Base-by-base conservation (phyloP, 2,797 vertebrate species). In the Gallinago stenura region DNA sequence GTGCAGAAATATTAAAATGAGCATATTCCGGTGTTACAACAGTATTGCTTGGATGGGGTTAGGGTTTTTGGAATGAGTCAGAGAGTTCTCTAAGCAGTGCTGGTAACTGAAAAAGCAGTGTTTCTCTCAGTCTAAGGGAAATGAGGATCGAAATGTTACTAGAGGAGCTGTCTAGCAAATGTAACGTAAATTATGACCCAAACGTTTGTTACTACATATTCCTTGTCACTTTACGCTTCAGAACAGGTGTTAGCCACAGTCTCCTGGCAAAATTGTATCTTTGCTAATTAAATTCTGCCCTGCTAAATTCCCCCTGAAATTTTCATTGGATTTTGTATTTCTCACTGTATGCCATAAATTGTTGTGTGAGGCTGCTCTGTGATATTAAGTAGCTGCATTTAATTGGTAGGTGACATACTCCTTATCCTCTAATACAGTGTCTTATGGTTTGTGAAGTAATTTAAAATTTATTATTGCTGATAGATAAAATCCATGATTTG, bases 201-300 rank as follows among this genome's bases (percentile, higher is more conserved):
- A 81, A 65, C 1, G 7, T 86, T 93, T 90, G 80, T 79, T 93
- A 19, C 61, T 87, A 45, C 45, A 6, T 73, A 64, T 80, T 92
- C 61, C 51, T 70, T 94, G 53, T 76, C 37, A 35, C 53, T 90
- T 93, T 70, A 37, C 9, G 19, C 78, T 77, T 61, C 45, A 71
- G 78, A 92, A 85, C 93, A 94, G 93, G 94, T 95, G 96, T 82
- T 87, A 93, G 76, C 89, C 60, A 33, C 64, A 78, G 76, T 80
- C 37, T 95, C 70, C 61, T 92, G 89, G 94, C 95, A 93, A 96
- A 96, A 89, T 41, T 68, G 24, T 82, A 39, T 64, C 82, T 92
- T 86, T 69, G 68, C 79, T 95, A 89, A 94, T 96, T 92, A 88
- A 91, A 92, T 93, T 95, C 76, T 94, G 53, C 72, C 53, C 61